Conservation (phyloP, 2,797 vertebrate genomes). For the Tangara arthus region DNA sequence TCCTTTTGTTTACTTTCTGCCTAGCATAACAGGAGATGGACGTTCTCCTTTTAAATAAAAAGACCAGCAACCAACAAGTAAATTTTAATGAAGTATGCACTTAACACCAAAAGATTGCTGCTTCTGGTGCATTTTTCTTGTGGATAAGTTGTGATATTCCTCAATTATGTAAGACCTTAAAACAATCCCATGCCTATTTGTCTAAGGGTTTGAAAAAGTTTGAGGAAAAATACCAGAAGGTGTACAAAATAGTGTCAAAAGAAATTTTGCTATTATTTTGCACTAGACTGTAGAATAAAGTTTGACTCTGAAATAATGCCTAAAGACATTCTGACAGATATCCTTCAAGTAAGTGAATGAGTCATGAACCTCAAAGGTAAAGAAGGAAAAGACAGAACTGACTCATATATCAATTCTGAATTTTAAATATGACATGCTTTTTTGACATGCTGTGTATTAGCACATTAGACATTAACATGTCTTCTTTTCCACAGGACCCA, state of each 20-base stretch:
- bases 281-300: background rate
- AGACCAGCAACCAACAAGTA: background rate
- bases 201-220: background rate
- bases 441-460: background rate
- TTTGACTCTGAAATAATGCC: background rate
- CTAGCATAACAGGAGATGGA: background rate
- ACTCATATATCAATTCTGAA: background rate
- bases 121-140: background rate
- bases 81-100: background rate
- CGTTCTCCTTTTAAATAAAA: background rate
- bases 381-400: constrained; percentile 10
- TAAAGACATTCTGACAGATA: constrained; percentile 8
- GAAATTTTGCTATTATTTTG: background rate
- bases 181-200: background rate
- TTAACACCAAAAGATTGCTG: background rate
- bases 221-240: background rate
- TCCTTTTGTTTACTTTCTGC: background rate
- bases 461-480: background rate
- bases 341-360: background rate
- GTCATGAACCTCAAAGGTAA: background rate
- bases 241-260: background rate
- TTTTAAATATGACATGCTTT: background rate
- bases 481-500: background rate
- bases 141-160: background rate
- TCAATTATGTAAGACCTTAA: background rate